phyloP scores from a whole-genome alignment of 2,113 vertebrate species.

The Cygnus buccinator region DNA sequence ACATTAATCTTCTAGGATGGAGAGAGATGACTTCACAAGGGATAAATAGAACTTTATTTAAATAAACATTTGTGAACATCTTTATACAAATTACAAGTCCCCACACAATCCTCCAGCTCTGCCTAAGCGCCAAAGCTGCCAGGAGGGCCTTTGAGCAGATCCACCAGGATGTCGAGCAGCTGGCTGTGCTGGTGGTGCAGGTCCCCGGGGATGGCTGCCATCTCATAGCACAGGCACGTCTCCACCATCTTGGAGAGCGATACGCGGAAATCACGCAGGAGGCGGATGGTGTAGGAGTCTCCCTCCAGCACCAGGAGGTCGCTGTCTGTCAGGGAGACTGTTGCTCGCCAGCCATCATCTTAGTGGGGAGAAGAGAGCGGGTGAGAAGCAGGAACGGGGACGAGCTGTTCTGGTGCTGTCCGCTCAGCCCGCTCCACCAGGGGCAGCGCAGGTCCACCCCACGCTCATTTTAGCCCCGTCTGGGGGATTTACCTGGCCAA shows the following conservation, averaged over 20 bases:
- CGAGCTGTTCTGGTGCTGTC: neutral
- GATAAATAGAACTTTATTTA: constrained; percentile 89
- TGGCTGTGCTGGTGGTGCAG: constrained; percentile 84
- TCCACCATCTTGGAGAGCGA: constrained; percentile 91
- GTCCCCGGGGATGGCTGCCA: constrained; percentile 38
- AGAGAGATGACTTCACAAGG: constrained; percentile 79
- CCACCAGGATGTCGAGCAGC: constrained; percentile 87
- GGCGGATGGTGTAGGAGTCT: constrained; percentile 80
- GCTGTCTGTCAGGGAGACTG: constrained; percentile 83
- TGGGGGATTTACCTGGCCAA: accelerated
- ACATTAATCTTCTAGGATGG: constrained; percentile 68
- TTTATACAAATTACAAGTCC: constrained; percentile 83
- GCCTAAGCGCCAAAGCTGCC: constrained; percentile 77
- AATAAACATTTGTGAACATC: constrained; percentile 84
- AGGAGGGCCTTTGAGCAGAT: constrained; percentile 86
- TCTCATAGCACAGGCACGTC: constrained; percentile 84
- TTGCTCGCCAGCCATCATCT: constrained; percentile 85
- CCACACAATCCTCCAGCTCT: constrained; percentile 58
- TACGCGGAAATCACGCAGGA: constrained; percentile 88
- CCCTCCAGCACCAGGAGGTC: constrained; percentile 88
- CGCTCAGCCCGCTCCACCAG: accelerated
- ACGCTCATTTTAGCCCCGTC: accelerated
- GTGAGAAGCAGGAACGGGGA: accelerated
- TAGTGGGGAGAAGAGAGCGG: neutral
- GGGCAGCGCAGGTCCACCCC: neutral